These are phyloP conservation scores for Brachypodius melanocephalos DNA, from an alignment of 2,113 vertebrate species.

Conservation along the genomic window DNA sequence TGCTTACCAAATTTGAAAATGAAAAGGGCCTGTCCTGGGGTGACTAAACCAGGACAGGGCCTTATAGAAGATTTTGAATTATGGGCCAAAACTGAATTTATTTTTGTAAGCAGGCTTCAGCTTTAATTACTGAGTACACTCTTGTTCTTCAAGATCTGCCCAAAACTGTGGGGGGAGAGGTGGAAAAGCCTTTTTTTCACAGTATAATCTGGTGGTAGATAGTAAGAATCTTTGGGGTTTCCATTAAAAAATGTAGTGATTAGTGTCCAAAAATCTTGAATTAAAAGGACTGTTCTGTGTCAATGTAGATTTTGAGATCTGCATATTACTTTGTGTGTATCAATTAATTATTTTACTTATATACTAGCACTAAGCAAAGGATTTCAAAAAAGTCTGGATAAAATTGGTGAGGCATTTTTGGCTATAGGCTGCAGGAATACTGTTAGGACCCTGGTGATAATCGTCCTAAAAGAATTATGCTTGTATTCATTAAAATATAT, in stretches of 20 bases:
- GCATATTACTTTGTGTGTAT: not conserved
- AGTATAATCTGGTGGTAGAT: not conserved
- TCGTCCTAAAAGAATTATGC: not conserved
- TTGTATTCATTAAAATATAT: not conserved
- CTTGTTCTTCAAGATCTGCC: not conserved
- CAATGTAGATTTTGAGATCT: not conserved
- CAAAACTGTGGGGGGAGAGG: rapidly evolving
- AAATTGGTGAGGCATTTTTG: not conserved
- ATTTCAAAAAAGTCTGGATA: not conserved
- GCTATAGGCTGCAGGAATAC: not conserved
- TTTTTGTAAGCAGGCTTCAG: not conserved
- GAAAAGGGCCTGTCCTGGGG: not conserved
- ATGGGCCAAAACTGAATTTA: not conserved
- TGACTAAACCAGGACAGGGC: not conserved
- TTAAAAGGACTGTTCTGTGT: not conserved
- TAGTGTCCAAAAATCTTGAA: not conserved
- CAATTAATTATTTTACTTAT: not conserved
- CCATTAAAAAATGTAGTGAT: not conserved
- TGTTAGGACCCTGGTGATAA: not conserved
- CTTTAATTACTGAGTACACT: not conserved
- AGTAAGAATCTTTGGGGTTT: not conserved
- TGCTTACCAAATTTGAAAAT: not conserved
- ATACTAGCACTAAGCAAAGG: not conserved
- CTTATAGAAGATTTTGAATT: not conserved
- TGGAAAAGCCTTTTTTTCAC: not conserved